These are phyloP conservation scores for Drosophila aldrichi DNA, from an alignment of 2,888 invertebrate genomes.

Conservation along the genomic window DNA sequence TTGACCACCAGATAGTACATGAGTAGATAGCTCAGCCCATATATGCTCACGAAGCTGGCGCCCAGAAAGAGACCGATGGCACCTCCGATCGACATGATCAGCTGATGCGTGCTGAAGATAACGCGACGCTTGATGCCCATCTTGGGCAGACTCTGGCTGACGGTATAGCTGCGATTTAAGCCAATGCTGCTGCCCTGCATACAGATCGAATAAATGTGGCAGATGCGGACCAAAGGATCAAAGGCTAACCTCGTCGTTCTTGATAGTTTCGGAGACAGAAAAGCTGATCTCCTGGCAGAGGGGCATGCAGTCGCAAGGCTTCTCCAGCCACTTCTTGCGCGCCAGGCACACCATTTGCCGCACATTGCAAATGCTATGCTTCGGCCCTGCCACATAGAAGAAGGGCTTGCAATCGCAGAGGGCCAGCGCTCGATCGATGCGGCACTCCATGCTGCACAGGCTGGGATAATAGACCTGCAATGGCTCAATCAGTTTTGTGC, in stretches of 20 bases:
- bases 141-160: constrained; percentile 72
- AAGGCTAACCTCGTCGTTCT: neutral
- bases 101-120: constrained; percentile 83
- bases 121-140: constrained; percentile 80
- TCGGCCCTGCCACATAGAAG: constrained; percentile 78
- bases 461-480: constrained; percentile 78
- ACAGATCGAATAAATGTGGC: neutral
- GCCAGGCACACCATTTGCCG: constrained; percentile 79
- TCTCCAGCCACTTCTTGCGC: constrained; percentile 67
- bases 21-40: constrained; percentile 64
- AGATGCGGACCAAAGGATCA: too few relatives aligned
- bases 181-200: neutral
- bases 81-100: constrained; percentile 84
- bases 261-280: constrained; percentile 35
- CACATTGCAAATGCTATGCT: constrained; percentile 69
- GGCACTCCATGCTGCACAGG: constrained; percentile 82
- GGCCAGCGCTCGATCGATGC: constrained; percentile 75
- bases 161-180: constrained; percentile 63
- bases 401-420: constrained; percentile 83
- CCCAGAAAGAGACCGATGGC: constrained; percentile 84
- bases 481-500: neutral
- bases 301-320: constrained; percentile 73
- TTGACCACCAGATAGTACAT: constrained; percentile 54
- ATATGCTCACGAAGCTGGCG: constrained; percentile 83
- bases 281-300: constrained; percentile 75